Evolutionary conservation across 2,888 invertebrate genomes (phyloP).

Genomic region (Heliconius erato): DNA sequence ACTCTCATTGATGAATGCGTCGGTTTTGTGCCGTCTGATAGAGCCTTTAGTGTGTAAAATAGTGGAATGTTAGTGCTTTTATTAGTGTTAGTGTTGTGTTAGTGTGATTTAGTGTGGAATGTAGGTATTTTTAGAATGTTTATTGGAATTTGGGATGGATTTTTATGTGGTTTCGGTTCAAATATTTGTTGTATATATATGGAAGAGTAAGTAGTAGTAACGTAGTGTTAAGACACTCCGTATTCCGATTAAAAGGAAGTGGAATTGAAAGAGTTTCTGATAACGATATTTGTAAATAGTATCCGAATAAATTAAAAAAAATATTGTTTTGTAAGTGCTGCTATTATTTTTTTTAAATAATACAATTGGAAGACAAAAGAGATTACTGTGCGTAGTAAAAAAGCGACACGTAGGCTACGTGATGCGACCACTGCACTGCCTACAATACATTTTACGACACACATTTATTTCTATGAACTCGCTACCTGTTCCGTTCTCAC

Average conservation of each 20-base stretch:
- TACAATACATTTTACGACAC: conserved; percentile 58
- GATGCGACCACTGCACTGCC: conserved; percentile 47
- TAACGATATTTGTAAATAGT: background rate
- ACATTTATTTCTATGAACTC: conserved; percentile 60
- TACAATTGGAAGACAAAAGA: conserved; percentile 43
- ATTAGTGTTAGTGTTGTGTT: background rate
- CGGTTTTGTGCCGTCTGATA: conserved; percentile 1
- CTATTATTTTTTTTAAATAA: background rate
- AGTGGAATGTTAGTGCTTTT: background rate
- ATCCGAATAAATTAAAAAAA: background rate
- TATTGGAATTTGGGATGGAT: too few relatives aligned
- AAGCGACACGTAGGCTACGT: conserved; percentile 55
- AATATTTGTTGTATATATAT: too few relatives aligned
- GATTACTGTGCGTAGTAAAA: conserved; percentile 39
- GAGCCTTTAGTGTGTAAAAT: background rate
- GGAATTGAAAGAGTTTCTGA: background rate
- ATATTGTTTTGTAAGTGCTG: background rate
- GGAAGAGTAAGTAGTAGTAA: too few relatives aligned
- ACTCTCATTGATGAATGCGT: conserved; percentile 41
- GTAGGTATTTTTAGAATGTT: background rate
- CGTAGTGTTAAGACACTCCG: too few relatives aligned
- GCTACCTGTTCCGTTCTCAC: conserved; percentile 78
- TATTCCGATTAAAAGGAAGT: background rate
- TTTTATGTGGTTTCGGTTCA: too few relatives aligned
- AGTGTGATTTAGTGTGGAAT: background rate